Conservation (phyloP, 23 tunicate genomes). For the Halocynthia aurantium region DNA sequence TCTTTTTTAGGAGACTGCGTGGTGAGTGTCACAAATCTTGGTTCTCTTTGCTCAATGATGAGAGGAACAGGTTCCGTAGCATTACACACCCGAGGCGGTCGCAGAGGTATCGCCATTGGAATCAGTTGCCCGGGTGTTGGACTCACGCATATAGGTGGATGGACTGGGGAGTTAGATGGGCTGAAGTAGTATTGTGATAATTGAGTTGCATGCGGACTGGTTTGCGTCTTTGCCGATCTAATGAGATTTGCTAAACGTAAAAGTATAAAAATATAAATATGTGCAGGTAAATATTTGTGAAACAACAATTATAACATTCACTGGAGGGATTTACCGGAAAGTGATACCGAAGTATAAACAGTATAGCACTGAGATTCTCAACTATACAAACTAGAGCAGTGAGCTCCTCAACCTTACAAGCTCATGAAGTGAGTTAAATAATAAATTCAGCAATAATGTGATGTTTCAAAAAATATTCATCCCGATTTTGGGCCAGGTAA, state of each 20-base stretch:
- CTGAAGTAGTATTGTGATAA: slow-evolving; percentile 28
- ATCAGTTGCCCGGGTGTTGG: slow-evolving; percentile 31
- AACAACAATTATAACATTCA: no score
- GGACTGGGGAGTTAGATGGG: slow-evolving; percentile 12
- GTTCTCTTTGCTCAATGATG: slow-evolving; percentile 28
- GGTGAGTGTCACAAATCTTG: slow-evolving; percentile 3
- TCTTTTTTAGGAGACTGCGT: background rate
- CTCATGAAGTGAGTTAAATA: no score
- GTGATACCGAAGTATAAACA: no score
- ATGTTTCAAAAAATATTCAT: no score
- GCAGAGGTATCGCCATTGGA: slow-evolving; percentile 61
- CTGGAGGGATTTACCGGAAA: no score
- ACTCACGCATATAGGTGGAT: slow-evolving; percentile 3
- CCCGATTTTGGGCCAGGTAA: no score
- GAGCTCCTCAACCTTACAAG: no score
- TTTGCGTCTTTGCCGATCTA: slow-evolving; percentile 51
- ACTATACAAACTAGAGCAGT: no score
- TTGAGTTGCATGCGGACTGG: slow-evolving; percentile 3
- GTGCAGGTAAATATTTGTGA: no score
- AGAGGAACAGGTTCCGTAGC: slow-evolving; percentile 32
- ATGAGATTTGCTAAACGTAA: slow-evolving; percentile 23
- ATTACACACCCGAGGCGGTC: slow-evolving; percentile 57
- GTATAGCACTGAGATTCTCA: no score
- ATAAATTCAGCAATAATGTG: no score
- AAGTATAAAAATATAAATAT: background rate